Base-by-base conservation (phyloP, 2,888 invertebrate genomes). In the Caenorhabditis zanzibari region DNA sequence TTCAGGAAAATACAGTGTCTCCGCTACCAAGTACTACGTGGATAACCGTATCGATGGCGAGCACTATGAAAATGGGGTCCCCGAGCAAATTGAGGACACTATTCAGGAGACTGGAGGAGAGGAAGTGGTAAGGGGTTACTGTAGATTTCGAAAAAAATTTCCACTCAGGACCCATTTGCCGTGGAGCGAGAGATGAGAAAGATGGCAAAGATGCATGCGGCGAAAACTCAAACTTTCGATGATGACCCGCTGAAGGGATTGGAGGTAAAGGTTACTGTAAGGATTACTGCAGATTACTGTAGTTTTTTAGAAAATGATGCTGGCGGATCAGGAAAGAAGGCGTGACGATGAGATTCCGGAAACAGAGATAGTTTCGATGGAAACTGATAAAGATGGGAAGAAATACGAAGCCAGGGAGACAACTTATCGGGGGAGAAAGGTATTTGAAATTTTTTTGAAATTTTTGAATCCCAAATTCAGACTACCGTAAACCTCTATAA, bases 1-100 rank as follows among this genome's bases (percentile, higher is more conserved):
- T 73, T 12, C 71, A 81, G 82, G 82, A 0, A 9, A 28, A 32
- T 82, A 82, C 63, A 66, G 73, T 32, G 83, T 83, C n/a, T 83
- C 83, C 12, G 79, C 83, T 9, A 83, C 83, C 38, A 83, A 83
- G 59, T 83, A 83, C 64, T 83, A 83, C 68, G 75, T 75, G 38
- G 83, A 83, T 44, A 83, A 83, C 54, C 79, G 83, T 10, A 59
- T 83, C 28, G 82, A 82, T 24, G 82, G 82, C 0, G 76, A 82
- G 22, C 82, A 82, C 38, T 75, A 63, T 10, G 63, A 66, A 19
- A 41, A 64, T 0, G 3, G 7, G 12, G 14, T 5, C 26, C 28
- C 68, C 7, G 68, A 69, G 19, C 24, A n/a, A 35, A 63, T 77
- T 9, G 77, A 77, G 32, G 73, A 81, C 22, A 59, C 68, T 1